These are phyloP conservation scores for Yponomeuta malinellus DNA, from an alignment of 2,888 invertebrate species.

Conservation along the genomic window DNA sequence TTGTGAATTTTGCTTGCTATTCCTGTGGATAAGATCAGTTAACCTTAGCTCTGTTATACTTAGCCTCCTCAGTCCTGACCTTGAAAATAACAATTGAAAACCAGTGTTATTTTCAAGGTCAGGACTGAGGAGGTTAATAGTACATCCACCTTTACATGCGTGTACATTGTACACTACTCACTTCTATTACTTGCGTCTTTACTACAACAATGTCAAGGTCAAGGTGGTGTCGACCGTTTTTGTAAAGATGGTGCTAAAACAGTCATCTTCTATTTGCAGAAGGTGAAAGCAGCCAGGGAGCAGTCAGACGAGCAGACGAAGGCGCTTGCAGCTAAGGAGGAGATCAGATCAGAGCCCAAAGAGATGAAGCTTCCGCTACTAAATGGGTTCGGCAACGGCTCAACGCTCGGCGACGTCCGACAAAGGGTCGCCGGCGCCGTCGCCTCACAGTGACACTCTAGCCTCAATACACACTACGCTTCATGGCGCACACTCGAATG, in stretches of 20 bases:
- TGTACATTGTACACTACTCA: no score
- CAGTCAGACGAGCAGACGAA: conserved; percentile 33
- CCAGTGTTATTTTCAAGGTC: no score
- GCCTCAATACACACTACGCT: conserved; percentile 13
- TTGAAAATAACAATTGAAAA: no score
- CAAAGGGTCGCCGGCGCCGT: conserved; percentile 67
- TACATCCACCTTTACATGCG: no score
- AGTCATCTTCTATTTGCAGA: conserved; percentile 26
- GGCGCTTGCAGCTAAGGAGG: conserved; percentile 24
- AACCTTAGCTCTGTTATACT: not conserved
- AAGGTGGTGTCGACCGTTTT: not conserved
- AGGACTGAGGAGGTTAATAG: no score
- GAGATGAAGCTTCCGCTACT: conserved; percentile 56
- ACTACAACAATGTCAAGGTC: no score
- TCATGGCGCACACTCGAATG: conserved; percentile 22
- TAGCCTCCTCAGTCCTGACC: no score
- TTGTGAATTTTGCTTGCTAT: no score
- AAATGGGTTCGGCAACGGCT: conserved; percentile 61
- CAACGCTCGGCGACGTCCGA: conserved; percentile 56
- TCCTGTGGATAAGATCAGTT: no score
- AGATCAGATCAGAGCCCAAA: conserved; percentile 44
- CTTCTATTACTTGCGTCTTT: no score
- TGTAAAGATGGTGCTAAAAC: not conserved
- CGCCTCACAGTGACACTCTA: conserved; percentile 53
- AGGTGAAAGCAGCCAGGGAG: conserved; percentile 40